Base-by-base conservation (phyloP, 1,140 invertebrate genomes). In the Pseudomyrmex sp. region DNA sequence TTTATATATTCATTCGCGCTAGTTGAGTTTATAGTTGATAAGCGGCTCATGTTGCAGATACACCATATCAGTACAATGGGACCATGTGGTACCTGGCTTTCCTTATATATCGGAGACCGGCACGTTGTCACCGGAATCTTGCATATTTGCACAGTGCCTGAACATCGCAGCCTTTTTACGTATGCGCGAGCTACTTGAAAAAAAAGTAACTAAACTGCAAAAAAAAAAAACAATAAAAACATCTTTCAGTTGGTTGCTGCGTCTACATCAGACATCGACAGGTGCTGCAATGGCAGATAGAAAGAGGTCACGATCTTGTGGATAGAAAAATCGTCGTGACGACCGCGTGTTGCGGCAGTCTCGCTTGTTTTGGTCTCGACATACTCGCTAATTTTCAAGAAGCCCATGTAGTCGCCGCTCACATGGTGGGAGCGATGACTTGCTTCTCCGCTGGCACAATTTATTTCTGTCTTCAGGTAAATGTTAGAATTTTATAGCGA, bases 31-130 rank as follows among this genome's bases (percentile, higher is more conserved):
- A 48, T 20, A 59, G 63, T 66, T 87, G 84, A 86, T 35, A 46
- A 83, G 85, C 69, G 62, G 52, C 52, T 88, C 82, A 58, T 48
- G 69, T 92, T 92, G 86, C 90, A 96, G 95, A 63, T 96, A 95
- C 83, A 92, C 92, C 20, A 93, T 96, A 73, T 94, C 95, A 23
- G 94, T 96, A 1, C 90, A 91, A 56, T 91, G 95, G 63, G 93
- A 93, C 10, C 95, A 96, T 89, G 95, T 96, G 50, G 65, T 93
- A 93, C 91, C 95, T 75, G 94, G 94, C 59, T 96, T 96, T 87
- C 95, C 95, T 46, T 96, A 96, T 88, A 96, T 96, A 87, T 96
- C 95, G 83, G 96, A 96, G 87, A 96, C 96, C 7, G 96, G 96
- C 50, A 95, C 95, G 3, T 85, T 93, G 46, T 92, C 95, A 9